phyloP scores from a whole-genome alignment of 2,113 vertebrate species.

The Oostethus manadensis region DNA sequence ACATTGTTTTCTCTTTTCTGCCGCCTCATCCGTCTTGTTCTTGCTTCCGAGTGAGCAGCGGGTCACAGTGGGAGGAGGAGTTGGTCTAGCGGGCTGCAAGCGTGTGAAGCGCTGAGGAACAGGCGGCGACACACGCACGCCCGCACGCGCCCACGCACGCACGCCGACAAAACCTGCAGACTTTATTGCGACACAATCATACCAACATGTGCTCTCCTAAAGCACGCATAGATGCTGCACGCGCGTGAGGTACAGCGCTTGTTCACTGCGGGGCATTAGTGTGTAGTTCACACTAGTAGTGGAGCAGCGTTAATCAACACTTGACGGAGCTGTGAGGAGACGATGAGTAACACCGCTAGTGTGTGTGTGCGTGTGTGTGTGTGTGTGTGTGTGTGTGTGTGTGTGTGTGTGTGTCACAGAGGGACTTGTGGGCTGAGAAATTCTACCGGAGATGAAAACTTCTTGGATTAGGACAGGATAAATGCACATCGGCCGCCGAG shows the following conservation, averaged over 20 bases:
- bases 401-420: constrained; percentile 7
- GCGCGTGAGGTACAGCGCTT: neutral
- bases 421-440: neutral
- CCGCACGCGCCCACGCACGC: constrained; percentile 40
- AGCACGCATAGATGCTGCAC: neutral
- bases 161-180: neutral
- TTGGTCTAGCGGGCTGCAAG: constrained; percentile 39
- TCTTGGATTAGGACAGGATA: neutral
- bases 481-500: no score
- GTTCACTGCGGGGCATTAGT: neutral
- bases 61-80: constrained; percentile 14
- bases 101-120: constrained; percentile 50
- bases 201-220: neutral
- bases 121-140: constrained; percentile 38
- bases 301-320: constrained; percentile 65
- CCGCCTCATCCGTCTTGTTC: neutral
- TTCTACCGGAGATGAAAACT: neutral
- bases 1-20: no score
- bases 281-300: constrained; percentile 15
- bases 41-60: constrained; percentile 50
- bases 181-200: neutral
- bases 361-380: constrained; percentile 7
- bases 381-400: constrained; percentile 14
- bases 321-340: constrained; percentile 46
- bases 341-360: constrained; percentile 48